These are phyloP conservation scores for Lepetodrilus schrolli DNA, from an alignment of 2,888 invertebrate genomes.

Conservation along the genomic window DNA sequence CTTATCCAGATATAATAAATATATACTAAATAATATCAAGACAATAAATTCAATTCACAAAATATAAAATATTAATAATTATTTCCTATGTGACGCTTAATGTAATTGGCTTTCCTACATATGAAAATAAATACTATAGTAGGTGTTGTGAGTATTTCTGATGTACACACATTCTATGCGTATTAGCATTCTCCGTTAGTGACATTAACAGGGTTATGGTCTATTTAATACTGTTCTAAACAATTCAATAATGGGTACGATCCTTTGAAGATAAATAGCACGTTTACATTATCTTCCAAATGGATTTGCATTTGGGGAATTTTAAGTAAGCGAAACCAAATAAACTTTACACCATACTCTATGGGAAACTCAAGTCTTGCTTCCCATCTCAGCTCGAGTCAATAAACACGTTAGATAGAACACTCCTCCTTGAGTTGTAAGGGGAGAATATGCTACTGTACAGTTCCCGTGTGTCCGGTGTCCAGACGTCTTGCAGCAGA, in stretches of 20 bases:
- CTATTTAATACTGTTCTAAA: background rate
- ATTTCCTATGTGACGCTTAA: too few relatives aligned
- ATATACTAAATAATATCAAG: too few relatives aligned
- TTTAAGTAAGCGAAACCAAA: background rate
- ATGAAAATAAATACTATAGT: too few relatives aligned
- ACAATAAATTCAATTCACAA: too few relatives aligned
- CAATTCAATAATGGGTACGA: background rate
- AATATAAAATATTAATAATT: too few relatives aligned
- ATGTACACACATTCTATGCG: too few relatives aligned
- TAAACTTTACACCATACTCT: background rate
- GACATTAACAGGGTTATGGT: too few relatives aligned
- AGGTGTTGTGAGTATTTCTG: too few relatives aligned
- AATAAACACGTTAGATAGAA: constrained; percentile 11
- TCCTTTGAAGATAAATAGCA: constrained; percentile 7
- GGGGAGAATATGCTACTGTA: background rate
- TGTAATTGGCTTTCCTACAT: too few relatives aligned
- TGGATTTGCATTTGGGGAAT: background rate
- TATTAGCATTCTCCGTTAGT: too few relatives aligned
- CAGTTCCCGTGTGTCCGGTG: background rate
- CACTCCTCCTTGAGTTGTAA: background rate
- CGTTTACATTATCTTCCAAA: background rate
- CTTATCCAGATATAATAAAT: too few relatives aligned
- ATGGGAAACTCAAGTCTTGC: background rate
- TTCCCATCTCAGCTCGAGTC: background rate
- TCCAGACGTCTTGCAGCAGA: too few relatives aligned